Percentiles rank a stretch among this genome's conserved stretches.
Conservation (phyloP, 2,113 vertebrate genomes). For the Canis aureus region DNA sequence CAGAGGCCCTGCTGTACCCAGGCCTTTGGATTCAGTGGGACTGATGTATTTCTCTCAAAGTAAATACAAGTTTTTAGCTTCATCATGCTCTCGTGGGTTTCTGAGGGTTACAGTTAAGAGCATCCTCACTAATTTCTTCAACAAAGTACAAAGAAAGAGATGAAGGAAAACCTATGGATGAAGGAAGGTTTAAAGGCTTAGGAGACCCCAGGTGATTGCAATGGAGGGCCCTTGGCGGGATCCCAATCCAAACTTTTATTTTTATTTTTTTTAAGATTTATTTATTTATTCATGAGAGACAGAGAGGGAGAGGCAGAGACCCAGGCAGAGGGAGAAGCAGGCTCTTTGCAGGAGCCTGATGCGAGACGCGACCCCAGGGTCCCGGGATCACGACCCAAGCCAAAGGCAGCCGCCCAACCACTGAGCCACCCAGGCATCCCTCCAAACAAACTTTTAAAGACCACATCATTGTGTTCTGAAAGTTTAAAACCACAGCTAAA, state of each 20-base stretch:
- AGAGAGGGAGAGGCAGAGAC: too few relatives aligned
- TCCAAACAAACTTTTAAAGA: background rate
- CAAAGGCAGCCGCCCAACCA: too few relatives aligned
- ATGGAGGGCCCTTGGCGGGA: background rate
- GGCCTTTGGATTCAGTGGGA: background rate
- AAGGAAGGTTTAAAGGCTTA: background rate
- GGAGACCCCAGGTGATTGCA: background rate
- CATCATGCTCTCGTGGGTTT: background rate
- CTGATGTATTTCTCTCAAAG: background rate
- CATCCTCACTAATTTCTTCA: background rate
- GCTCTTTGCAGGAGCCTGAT: too few relatives aligned
- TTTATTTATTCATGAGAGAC: too few relatives aligned
- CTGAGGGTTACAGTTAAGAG: background rate
- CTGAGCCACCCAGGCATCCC: too few relatives aligned
- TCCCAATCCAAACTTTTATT: background rate
- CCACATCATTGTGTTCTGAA: background rate
- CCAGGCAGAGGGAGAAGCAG: too few relatives aligned
- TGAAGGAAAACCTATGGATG: background rate
- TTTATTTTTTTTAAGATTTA: too few relatives aligned
- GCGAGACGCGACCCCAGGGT: too few relatives aligned
- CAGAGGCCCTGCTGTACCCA: background rate
- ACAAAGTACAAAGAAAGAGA: background rate
- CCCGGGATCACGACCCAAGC: too few relatives aligned
- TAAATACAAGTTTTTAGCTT: background rate
- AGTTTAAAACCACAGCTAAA: background rate